Evolutionary conservation across 2,113 vertebrate species (phyloP).

Genomic region (Corythornis madagascariensis): DNA sequence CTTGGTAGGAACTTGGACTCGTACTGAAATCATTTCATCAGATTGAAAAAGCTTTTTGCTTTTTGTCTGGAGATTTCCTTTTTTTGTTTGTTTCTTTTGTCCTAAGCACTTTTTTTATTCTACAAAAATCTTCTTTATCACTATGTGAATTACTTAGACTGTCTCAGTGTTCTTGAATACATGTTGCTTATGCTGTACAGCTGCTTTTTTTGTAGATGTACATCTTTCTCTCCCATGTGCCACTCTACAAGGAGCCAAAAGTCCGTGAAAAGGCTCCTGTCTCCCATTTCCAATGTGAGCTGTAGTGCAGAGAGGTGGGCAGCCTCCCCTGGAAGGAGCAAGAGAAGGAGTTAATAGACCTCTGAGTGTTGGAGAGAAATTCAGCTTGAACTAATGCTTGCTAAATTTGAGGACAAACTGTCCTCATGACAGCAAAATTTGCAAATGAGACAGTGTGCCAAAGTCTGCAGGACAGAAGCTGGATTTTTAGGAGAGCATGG

Average conservation of each 20-base stretch:
- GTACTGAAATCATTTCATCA: constrained; percentile 48
- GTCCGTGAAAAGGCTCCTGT: background rate
- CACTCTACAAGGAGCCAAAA: background rate
- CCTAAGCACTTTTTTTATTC: constrained; percentile 20
- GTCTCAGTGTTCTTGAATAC: constrained; percentile 16
- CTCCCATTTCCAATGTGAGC: background rate
- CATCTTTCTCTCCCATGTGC: background rate
- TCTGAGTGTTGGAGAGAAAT: background rate
- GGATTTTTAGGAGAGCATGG: background rate
- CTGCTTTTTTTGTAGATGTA: constrained; percentile 9
- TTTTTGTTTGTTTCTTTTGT: constrained; percentile 55
- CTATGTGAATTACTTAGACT: constrained; percentile 40
- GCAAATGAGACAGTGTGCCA: background rate
- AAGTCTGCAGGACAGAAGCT: background rate
- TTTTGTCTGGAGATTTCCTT: constrained; percentile 47
- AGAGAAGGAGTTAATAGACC: background rate
- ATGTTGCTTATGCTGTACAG: background rate
- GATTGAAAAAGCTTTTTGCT: constrained; percentile 50
- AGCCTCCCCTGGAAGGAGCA: background rate
- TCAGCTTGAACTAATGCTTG: background rate
- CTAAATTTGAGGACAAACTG: background rate
- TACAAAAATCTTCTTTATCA: constrained; percentile 24
- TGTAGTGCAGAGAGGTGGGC: background rate
- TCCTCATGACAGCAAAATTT: background rate
- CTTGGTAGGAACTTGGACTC: constrained; percentile 59